Evolutionary conservation across 1,140 invertebrate species (phyloP).

Genomic region (Nomia melanderi): DNA sequence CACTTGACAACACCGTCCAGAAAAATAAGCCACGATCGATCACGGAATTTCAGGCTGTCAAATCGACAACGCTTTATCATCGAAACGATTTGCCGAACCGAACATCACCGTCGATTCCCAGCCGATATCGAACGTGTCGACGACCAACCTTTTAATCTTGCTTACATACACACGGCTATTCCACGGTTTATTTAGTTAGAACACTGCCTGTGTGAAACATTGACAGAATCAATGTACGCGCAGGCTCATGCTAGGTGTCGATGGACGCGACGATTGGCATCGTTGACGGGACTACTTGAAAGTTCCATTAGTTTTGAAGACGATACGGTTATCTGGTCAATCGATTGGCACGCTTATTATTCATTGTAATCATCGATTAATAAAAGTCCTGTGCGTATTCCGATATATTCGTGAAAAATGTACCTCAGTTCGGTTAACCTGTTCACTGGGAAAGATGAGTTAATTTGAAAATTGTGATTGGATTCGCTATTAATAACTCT

Average conservation of each 20-base stretch:
- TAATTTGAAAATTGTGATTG: no score
- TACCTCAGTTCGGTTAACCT: no score
- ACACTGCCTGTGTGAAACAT: conserved; percentile 17
- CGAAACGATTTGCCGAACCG: conserved; percentile 26
- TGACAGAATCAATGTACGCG: conserved; percentile 3
- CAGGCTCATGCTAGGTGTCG: not conserved
- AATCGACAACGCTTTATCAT: conserved; percentile 42
- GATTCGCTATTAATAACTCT: no score
- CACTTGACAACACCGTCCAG: no score
- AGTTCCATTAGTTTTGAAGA: not conserved
- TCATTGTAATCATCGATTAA: not conserved
- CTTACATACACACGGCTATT: conserved; percentile 4
- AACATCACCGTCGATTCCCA: conserved; percentile 18
- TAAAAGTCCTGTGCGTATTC: not conserved
- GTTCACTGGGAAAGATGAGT: no score
- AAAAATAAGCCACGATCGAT: conserved; percentile 35
- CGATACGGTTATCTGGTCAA: not conserved
- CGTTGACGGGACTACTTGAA: not conserved
- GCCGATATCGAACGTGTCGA: conserved; percentile 36
- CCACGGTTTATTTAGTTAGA: not conserved
- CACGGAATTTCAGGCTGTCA: conserved; percentile 36
- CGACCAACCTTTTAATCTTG: conserved; percentile 40
- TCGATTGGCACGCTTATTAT: not conserved
- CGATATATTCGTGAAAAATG: not conserved
- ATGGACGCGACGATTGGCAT: not conserved